phyloP scores from a whole-genome alignment of 2,113 vertebrate genomes.

The Halichoeres trimaculatus region DNA sequence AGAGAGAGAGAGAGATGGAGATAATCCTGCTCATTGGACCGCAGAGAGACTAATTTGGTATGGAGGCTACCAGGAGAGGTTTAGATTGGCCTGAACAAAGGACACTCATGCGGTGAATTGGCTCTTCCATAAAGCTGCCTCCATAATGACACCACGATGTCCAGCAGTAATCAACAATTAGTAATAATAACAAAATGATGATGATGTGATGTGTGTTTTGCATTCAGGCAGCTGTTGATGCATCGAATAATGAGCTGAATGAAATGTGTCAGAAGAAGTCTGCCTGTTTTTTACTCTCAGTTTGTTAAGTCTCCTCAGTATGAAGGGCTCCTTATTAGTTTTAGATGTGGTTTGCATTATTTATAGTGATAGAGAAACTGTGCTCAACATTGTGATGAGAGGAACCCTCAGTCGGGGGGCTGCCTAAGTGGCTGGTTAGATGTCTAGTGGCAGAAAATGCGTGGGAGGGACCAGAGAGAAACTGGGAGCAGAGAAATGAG shows the following conservation, averaged over 20 bases:
- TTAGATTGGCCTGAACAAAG: conserved; percentile 27
- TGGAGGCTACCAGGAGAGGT: conserved; percentile 24
- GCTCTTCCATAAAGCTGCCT: not conserved
- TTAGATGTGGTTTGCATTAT: conserved; percentile 66
- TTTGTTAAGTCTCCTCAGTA: conserved; percentile 24
- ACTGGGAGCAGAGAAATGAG: conserved; percentile 8
- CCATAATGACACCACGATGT: conserved; percentile 2
- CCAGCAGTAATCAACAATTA: conserved; percentile 3
- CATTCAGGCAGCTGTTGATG: not conserved
- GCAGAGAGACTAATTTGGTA: conserved; percentile 42
- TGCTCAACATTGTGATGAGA: conserved; percentile 37
- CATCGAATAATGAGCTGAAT: conserved; percentile 19
- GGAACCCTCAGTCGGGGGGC: conserved; percentile 35
- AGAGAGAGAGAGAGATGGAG: too few relatives aligned
- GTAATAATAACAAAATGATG: conserved; percentile 2
- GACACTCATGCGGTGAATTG: not conserved
- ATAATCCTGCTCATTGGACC: conserved; percentile 54
- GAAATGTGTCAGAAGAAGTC: conserved; percentile 9
- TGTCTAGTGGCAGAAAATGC: conserved; percentile 43
- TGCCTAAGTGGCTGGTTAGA: conserved; percentile 58
- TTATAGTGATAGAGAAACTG: conserved; percentile 60
- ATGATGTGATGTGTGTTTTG: not conserved
- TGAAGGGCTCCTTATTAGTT: conserved; percentile 49
- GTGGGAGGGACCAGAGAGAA: conserved; percentile 50
- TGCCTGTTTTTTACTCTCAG: conserved; percentile 8